phyloP scores from a whole-genome alignment of 2,797 vertebrate genomes.

The Chrysocyon brachyurus region DNA sequence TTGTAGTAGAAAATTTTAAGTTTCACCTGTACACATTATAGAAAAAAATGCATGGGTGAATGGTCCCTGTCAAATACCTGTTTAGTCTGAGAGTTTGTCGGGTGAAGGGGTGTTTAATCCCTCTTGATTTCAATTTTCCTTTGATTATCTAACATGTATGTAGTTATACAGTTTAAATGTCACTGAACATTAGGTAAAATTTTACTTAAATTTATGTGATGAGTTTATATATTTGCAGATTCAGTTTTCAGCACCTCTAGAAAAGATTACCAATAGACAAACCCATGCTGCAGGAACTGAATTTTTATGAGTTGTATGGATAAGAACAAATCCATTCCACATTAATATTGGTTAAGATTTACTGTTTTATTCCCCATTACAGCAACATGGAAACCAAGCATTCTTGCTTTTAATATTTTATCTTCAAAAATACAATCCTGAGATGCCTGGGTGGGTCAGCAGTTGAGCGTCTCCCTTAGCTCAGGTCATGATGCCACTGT shows the following conservation, averaged over 20 bases:
- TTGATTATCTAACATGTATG: not conserved
- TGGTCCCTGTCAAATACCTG: not conserved
- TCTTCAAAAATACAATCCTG: not conserved
- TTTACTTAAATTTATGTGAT: constrained; percentile 1
- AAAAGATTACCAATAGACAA: not conserved
- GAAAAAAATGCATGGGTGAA: constrained; percentile 81
- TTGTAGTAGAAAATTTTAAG: constrained; percentile 77
- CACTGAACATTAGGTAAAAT: not conserved
- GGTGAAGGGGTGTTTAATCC: not conserved
- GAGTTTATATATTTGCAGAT: not conserved
- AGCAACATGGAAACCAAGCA: not conserved
- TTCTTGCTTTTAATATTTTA: not conserved
- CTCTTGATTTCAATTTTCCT: constrained; percentile 40
- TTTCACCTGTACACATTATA: constrained; percentile 69
- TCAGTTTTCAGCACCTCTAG: not conserved
- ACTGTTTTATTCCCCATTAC: not conserved
- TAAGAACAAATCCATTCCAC: not conserved
- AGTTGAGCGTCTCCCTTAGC: no score
- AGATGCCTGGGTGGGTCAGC: no score
- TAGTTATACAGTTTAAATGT: not conserved
- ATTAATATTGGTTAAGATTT: not conserved
- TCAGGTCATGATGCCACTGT: no score
- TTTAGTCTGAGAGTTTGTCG: constrained; percentile 21
- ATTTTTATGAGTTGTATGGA: constrained; percentile 18
- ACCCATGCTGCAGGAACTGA: not conserved